Evolutionary conservation across 2,113 vertebrate genomes (phyloP), one percentile per base, ranked within the genome.

Genomic region (Octodon degus): DNA sequence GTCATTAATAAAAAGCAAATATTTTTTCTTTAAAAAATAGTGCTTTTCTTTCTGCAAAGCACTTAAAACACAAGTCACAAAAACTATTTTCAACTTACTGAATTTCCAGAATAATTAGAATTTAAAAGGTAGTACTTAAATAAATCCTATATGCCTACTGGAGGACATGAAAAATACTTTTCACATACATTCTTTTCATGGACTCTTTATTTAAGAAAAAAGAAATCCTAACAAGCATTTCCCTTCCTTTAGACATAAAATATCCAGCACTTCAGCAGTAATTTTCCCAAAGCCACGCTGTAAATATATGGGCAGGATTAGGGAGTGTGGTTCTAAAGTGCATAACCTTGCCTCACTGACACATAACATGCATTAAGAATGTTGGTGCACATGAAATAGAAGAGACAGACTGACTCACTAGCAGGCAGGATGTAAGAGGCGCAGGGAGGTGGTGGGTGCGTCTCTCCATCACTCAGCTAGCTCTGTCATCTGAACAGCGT

Each of bases 41-140:
- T 53, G 25, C 40, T 87, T 76, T 67, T 25, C 95, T 95, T 88
- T 47, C 34, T 72, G 30, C 8, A 58, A 2, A 27, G 2, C 19
- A 82, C 47, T 90, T 92, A 50, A 10, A 94, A 68, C 67, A 32
- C 50, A 70, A 43, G 93, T 77, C 53, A 63, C 13, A 89, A 79
- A 77, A 60, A 10, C 4, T 85, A 17, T 24, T 96, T 62, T 82
- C 13, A 72, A 81, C 5, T 81, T 77, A 40, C 0, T 60, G 37
- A 93, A 53, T 82, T 91, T 27, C 43, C 14, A 89, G 25, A 68
- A 82, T 85, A 90, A 90, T 62, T 74, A 82, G 43, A 25, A 91
- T 34, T 81, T 90, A 80, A 58, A 32, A 79, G 27, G 34, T 63
- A 50, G 47, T 85, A 24, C 47, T 89, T 93, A 43, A 70, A 87